Base-by-base conservation (phyloP, 2,113 vertebrate species). In the Anoplopoma fimbria region DNA sequence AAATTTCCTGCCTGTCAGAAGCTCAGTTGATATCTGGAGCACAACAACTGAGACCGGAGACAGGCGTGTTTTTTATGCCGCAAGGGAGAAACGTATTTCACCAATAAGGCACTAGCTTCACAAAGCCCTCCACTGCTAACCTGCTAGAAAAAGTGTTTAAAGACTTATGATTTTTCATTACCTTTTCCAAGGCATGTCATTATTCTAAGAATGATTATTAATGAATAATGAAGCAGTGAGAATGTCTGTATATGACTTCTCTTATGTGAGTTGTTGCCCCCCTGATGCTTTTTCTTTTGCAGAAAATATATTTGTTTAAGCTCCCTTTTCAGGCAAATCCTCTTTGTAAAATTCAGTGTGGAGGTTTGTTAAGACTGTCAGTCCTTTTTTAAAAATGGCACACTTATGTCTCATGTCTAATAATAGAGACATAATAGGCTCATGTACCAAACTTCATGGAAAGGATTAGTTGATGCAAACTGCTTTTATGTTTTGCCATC, bases 21-120 rank as follows among this genome's bases (percentile, higher is more conserved):
- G 64, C 61, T 77, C 62, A 42, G 47, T 27, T 64, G 49, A 87
- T 53, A 81, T 77, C 74, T 82, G 77, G 79, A 83, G 75, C 71
- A 87, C 58, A 70, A 25, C 75, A 71, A 73, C 65, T 45, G 79
- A 78, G 74, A 73, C 27, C 5, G 10, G 53, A 80, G 57, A 77
- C 47, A 71, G 13, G 9, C 9, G 0, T 14, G 64, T 14, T 75
- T 60, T 68, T 78, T 19, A 62, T 63, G 36, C 19, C 38, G 55
- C 33, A 19, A 10, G 45, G 47, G 33, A 58, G 40, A 84, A 69
- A 82, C 1, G 3, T 34, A 81, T 25, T 40, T 31, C 4, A 58
- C 27, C 70, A 49, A 84, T 34, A 71, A 60, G 21, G 14, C 29
- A 47, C 5, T 1, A 45, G 49, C 61, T 40, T 34, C 12, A 63